A percentile compares a stretch with the other conserved stretches of the same genome.
Conservation (phyloP, 2,888 invertebrate genomes). For the Plebejus anna region DNA sequence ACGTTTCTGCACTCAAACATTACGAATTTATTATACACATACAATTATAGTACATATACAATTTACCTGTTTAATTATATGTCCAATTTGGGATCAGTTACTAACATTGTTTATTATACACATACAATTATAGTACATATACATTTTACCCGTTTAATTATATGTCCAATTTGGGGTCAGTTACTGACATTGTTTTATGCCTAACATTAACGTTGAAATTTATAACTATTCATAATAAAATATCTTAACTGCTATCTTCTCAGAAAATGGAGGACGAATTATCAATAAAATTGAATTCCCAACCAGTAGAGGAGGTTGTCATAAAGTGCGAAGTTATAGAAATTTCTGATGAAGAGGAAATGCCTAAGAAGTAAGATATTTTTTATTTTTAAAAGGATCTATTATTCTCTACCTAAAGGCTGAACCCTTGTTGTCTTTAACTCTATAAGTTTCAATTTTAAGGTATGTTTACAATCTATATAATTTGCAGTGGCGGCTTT, state of each 20-base stretch:
- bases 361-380: conserved; percentile 46
- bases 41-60: no score
- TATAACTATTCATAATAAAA: background rate
- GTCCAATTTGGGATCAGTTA: background rate
- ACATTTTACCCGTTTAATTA: no score
- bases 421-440: background rate
- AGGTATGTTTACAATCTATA: background rate
- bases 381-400: background rate
- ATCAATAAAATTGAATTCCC: background rate
- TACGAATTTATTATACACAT: background rate
- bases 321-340: conserved; percentile 66
- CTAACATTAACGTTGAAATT: no score
- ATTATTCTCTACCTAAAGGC: background rate
- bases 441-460: background rate
- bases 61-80: no score
- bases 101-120: background rate
- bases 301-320: conserved; percentile 49
- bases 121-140: no score
- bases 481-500: background rate
- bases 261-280: conserved; percentile 34
- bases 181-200: no score
- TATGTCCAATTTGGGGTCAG: no score
- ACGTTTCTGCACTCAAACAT: background rate
- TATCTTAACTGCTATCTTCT: conserved; percentile 2
- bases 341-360: conserved; percentile 61